Evolutionary conservation across 2,888 invertebrate species (phyloP).

Genomic region (Dolichomitus sp.): DNA sequence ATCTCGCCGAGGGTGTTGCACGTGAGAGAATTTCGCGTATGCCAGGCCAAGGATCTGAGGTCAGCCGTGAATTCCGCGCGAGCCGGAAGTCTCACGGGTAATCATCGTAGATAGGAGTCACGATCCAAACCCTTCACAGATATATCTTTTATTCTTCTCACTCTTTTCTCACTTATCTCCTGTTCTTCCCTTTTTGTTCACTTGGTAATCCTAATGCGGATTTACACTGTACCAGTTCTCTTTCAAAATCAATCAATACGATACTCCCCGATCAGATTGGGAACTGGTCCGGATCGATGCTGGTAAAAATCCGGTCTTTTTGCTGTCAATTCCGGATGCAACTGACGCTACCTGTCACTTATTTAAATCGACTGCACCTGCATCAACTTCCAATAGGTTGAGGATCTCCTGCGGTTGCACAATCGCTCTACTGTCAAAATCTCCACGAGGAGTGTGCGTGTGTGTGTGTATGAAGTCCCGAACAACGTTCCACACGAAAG

Average conservation of each 20-base stretch:
- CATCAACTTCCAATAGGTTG: background rate
- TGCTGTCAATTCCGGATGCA: too few species aligned
- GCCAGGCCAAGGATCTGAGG: background rate
- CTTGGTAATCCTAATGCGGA: background rate
- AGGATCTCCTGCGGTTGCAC: background rate
- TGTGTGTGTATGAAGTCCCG: background rate
- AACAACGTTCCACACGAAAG: slow-evolving; percentile 60
- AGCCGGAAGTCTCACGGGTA: slow-evolving; percentile 30
- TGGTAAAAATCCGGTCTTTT: too few species aligned
- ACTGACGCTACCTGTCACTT: background rate
- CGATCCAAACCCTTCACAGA: background rate
- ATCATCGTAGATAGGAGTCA: background rate
- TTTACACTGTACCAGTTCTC: too few species aligned
- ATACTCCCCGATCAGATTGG: too few species aligned
- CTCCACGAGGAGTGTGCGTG: background rate
- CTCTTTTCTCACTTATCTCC: background rate
- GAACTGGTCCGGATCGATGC: too few species aligned
- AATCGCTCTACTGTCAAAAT: background rate
- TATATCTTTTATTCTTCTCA: background rate
- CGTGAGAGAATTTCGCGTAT: slow-evolving; percentile 27
- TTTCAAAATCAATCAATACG: too few species aligned
- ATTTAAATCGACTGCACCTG: background rate
- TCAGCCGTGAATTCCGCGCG: slow-evolving; percentile 30
- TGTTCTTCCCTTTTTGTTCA: background rate
- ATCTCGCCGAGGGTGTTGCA: slow-evolving; percentile 22